Conservation (phyloP, 2,797 vertebrate genomes). For the Pangasius djambal region DNA sequence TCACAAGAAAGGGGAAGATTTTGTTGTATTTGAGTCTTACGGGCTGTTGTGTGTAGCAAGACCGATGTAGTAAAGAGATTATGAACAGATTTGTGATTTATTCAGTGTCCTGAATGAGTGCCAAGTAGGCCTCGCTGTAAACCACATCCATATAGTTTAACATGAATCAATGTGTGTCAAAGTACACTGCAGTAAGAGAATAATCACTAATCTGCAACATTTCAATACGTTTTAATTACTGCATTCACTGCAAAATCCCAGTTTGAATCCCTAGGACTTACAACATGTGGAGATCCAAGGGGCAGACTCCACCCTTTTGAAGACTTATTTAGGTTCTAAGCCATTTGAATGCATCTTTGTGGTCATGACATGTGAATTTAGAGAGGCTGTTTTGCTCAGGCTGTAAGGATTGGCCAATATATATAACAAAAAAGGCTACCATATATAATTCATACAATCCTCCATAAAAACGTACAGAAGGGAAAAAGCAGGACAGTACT, state of each 20-base stretch:
- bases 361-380: background rate
- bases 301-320: background rate
- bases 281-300: background rate
- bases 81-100: constrained; percentile 59
- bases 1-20: constrained; percentile 18
- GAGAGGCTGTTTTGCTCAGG: background rate
- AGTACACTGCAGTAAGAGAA: background rate
- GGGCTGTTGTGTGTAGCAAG: constrained; percentile 21
- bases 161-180: constrained; percentile 23
- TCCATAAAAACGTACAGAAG: constrained; percentile 66
- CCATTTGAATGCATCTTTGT: background rate
- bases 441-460: constrained; percentile 75
- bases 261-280: constrained; percentile 31
- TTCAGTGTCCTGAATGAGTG: constrained; percentile 60
- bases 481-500: constrained; percentile 61
- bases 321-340: background rate
- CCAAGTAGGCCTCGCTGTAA: constrained; percentile 55
- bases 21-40: background rate
- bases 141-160: constrained; percentile 39
- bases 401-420: background rate
- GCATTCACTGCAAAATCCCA: background rate
- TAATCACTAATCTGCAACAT: background rate
- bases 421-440: background rate
- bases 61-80: background rate
- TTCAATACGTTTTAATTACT: background rate